phyloP scores from a whole-genome alignment of 1,140 invertebrate genomes.

The Drepana arcuata region DNA sequence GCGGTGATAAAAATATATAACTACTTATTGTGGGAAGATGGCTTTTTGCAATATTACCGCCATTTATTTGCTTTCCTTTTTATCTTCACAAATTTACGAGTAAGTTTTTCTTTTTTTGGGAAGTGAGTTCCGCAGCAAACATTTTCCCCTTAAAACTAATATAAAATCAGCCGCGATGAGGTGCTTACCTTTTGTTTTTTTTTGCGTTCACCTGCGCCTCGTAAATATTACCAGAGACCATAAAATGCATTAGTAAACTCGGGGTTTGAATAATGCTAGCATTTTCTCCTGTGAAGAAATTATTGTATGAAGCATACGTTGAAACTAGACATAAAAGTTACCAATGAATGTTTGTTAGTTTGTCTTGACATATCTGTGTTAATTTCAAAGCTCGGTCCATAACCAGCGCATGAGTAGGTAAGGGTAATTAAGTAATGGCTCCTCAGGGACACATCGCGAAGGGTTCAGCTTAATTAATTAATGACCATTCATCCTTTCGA shows the following conservation, averaged over 20 bases:
- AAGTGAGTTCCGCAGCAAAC: conserved; percentile 6
- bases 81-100: conserved; percentile 3
- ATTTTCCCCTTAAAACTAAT: conserved; percentile 15
- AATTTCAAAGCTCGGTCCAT: conserved; percentile 1
- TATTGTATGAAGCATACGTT: conserved; percentile 14
- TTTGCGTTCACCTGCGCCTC: conserved; percentile 40
- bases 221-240: conserved; percentile 44
- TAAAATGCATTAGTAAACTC: conserved; percentile 60
- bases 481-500: conserved; percentile 52
- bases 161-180: conserved; percentile 26
- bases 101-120: too few species aligned
- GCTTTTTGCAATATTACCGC: conserved; percentile 1
- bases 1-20: conserved; percentile 15
- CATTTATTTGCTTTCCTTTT: conserved; percentile 4
- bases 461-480: conserved; percentile 65
- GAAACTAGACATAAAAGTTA: too few species aligned
- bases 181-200: conserved; percentile 31
- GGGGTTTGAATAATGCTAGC: conserved; percentile 44
- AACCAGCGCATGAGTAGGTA: conserved; percentile 38
- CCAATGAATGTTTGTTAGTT: too few species aligned
- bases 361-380: conserved; percentile 5
- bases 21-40: conserved; percentile 7
- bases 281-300: conserved; percentile 21
- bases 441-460: conserved; percentile 51
- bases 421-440: conserved; percentile 67